Evolutionary conservation across 2,888 invertebrate species (phyloP), one percentile per base, ranked within the genome.

Genomic region (Griposia aprilina): DNA sequence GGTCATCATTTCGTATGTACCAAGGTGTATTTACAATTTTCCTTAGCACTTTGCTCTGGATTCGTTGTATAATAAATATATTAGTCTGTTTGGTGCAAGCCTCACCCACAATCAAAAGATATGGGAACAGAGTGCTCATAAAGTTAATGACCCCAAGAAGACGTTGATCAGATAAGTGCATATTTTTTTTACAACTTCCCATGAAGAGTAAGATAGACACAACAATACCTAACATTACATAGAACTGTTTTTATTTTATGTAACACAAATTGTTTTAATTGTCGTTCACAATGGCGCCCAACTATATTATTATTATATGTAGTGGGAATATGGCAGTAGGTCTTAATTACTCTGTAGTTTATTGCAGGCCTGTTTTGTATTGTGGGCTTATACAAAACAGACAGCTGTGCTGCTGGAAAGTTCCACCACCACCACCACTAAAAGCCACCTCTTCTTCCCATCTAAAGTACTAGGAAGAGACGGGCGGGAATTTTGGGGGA

Each of bases 221-320:
- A 82, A 85, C 82, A 84, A 85, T 84, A 15, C 74, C 20, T 55
- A 26, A 23, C 41, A 85, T 85, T 82, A 76, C 71, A 74, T 62
- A 4, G 65, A 1, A 30, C 17, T 15, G 84, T 71, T 84, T 76
- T 72, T 78, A 81, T 81, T 82, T 82, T 85, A 84, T 84, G 86
- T 82, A 82, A 80, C 76, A 87, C 77, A 83, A 84, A 78, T 74
- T 80, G 76, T 83, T 83, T 80, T 74, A 80, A 74, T 79, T 67
- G 36, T n/a, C 41, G 30, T 45, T 36, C 36, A 84, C 75, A 84
- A 86, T 86, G 67, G 72, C 69, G 50, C 11, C 80, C 50, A 45
- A 55, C 36, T 41, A 66, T 81, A 50, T 68, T 11, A 85, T 78
- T 63, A 70, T 36, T 15, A 30, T 50, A 57, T 20, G 41, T 60